Percentiles rank a stretch among this genome's conserved stretches.
phyloP scores from a whole-genome alignment of 2,888 invertebrate genomes.

The Hecatera dysodea region DNA sequence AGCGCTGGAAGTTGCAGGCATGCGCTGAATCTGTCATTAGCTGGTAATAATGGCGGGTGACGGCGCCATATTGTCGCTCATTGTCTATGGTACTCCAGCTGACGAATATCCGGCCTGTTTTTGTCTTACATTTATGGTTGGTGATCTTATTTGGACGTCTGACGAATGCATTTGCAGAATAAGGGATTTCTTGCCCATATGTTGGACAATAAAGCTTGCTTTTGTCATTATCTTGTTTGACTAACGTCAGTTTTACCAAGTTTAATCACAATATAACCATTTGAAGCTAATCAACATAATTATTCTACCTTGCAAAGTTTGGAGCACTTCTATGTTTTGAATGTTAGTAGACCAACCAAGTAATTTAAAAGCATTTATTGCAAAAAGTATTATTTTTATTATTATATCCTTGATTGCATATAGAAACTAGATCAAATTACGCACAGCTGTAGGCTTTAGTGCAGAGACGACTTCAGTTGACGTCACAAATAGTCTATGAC shows the following conservation, averaged over 20 bases:
- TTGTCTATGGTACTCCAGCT: constrained; percentile 76
- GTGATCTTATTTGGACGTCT: constrained; percentile 65
- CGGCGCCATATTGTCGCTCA: constrained; percentile 74
- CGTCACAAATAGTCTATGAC: constrained; percentile 38
- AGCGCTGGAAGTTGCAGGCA: constrained; percentile 79
- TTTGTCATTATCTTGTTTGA: constrained; percentile 46
- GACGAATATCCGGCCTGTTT: constrained; percentile 78
- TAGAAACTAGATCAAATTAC: not conserved
- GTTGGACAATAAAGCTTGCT: constrained; percentile 32
- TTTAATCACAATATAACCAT: constrained; percentile 14
- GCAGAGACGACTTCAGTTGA: not conserved
- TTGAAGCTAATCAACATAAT: not conserved
- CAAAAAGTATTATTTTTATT: not conserved
- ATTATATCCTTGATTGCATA: not conserved
- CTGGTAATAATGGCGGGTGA: constrained; percentile 64
- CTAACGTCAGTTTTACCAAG: not conserved
- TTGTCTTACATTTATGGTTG: constrained; percentile 68
- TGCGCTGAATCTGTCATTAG: constrained; percentile 82
- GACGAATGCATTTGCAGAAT: constrained; percentile 56
- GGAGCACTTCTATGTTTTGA: not conserved
- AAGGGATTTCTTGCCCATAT: constrained; percentile 48
- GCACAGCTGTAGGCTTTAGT: constrained; percentile 5
- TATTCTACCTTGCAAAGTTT: constrained; percentile 1
- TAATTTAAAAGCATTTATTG: not conserved
- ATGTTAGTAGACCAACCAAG: not conserved